Evolutionary conservation across 1,140 invertebrate species (phyloP), one percentile per base, ranked within the genome.

Genomic region (Lasioglossum baleicum): DNA sequence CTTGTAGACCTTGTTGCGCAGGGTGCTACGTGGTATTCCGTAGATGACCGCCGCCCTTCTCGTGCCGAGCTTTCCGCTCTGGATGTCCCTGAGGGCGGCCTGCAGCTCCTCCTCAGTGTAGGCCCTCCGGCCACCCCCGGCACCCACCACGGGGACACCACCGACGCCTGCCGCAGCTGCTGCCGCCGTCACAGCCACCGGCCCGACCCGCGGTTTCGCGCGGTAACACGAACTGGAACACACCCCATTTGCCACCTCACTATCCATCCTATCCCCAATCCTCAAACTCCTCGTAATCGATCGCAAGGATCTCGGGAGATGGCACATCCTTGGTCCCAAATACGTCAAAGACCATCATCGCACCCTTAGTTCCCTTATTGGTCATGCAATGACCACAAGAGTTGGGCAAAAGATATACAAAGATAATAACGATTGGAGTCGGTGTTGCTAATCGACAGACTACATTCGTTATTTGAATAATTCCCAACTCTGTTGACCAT

Each of bases 1-100:
- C 91, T 98, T 98, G 94, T 97, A 98, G 87, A 97, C 96, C 94
- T 99, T 99, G 93, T 99, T 99, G 61, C 98, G 95, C 8, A 99
- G 94, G 4, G 98, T 99, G 72, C 98, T 99, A 72, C 98, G 94
- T 7, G 98, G 98, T 90, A 99, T 98, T 76, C 98, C 98, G 92
- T 99, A 99, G 81, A 99, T 96, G 44, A 97, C 97, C 53, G 98
- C 97, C 1, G 98, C 98, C 79, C 98, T 94, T 51, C 98, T 93
- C 2, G 98, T 98, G 66, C 98, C 98, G 75, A 99, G 94, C 90
- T 97, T 97, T 7, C 98, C 98, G 89, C 96, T 97, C 90, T 98
- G 96, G 88, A 99, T 98, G 92, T 99, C 98, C 81, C 97, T 94
- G 63, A 99, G 94, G 11, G 98, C 98, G 20, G 96, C 96, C 88